Evolutionary conservation across 1,140 invertebrate genomes (phyloP).

Genomic region (Bilobella aurantiaca): DNA sequence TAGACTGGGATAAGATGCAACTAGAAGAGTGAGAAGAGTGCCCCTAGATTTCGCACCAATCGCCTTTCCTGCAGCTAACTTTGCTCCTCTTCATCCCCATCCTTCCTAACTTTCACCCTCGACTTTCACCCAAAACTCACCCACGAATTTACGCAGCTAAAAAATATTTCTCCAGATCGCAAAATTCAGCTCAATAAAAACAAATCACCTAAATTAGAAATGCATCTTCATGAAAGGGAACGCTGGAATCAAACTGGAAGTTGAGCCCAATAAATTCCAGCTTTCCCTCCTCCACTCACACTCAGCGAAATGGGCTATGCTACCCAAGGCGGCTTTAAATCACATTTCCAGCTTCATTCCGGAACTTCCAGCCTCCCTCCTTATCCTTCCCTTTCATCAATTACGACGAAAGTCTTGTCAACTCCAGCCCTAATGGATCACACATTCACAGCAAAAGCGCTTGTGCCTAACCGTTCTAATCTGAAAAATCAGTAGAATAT

Average conservation of each 20-base stretch:
- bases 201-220: no score
- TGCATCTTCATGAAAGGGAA: no score
- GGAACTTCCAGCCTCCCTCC: background rate
- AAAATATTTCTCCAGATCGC: background rate
- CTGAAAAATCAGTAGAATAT: no score
- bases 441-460: no score
- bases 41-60: background rate
- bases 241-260: no score
- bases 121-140: background rate
- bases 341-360: background rate
- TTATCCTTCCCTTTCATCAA: background rate
- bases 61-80: background rate
- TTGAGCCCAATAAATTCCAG: no score
- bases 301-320: no score
- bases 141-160: background rate
- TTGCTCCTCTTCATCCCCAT: no score
- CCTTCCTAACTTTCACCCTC: background rate
- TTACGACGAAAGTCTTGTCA: background rate
- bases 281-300: no score
- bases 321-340: no score
- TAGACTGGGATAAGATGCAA: background rate
- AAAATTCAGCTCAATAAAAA: background rate
- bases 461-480: no score
- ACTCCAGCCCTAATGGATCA: no score
- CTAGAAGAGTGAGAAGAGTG: background rate